phyloP scores from a whole-genome alignment of 2,888 invertebrate species.

The Dolichopus griseipennis region DNA sequence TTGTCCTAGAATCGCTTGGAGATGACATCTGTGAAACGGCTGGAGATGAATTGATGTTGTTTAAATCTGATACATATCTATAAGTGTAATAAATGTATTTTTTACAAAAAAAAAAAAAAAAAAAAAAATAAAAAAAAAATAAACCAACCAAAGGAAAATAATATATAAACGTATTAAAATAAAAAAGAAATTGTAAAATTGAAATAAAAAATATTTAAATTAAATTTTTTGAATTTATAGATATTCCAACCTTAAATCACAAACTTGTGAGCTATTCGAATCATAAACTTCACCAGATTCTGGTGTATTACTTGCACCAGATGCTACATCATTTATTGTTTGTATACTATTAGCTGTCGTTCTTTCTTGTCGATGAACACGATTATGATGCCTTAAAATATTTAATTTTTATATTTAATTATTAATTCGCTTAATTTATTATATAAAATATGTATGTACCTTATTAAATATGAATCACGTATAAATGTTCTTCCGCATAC shows the following conservation, averaged over 20 bases:
- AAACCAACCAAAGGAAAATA: neutral
- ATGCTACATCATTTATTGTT: constrained; percentile 46
- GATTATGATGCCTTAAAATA: constrained; percentile 55
- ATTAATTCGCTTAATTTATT: neutral
- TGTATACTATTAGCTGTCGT: constrained; percentile 50
- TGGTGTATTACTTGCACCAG: constrained; percentile 28
- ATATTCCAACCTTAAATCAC: constrained; percentile 27
- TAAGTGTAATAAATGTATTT: constrained; percentile 13
- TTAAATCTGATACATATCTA: constrained; percentile 28
- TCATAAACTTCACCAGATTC: constrained; percentile 28
- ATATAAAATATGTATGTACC: constrained; percentile 36
- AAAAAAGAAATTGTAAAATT: too few species aligned
- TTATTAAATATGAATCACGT: constrained; percentile 67
- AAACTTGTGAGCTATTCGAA: constrained; percentile 28
- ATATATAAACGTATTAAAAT: too few species aligned
- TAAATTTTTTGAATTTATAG: neutral
- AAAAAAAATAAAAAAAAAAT: constrained; percentile 1
- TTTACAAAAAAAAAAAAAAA: constrained; percentile 5
- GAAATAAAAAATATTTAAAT: too few species aligned
- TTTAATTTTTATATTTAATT: neutral
- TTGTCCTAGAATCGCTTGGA: constrained; percentile 23
- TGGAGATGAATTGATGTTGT: constrained; percentile 26
- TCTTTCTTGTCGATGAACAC: constrained; percentile 59
- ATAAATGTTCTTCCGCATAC: constrained; percentile 67
- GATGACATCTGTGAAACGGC: constrained; percentile 28